phyloP scores from a whole-genome alignment of 2,797 vertebrate species.

The Moxostoma hubbsi region DNA sequence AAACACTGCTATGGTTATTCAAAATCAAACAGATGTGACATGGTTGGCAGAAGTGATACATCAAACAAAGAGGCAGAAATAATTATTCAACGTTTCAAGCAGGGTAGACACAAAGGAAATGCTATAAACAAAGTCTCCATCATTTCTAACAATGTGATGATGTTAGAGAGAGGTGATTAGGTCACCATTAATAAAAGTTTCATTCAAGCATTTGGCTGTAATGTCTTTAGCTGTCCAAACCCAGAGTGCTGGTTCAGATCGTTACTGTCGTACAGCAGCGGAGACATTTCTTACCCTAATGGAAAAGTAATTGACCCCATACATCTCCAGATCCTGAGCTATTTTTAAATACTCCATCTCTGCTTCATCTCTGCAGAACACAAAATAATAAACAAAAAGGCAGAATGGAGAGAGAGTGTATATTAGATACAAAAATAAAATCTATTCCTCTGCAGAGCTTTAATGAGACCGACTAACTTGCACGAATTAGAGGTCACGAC shows the following conservation, averaged over 20 bases:
- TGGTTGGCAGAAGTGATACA: background rate
- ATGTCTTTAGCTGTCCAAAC: background rate
- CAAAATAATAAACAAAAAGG: slow-evolving; percentile 44
- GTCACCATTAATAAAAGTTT: slow-evolving; percentile 24
- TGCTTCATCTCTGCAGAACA: slow-evolving; percentile 88
- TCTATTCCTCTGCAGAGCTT: slow-evolving; percentile 25
- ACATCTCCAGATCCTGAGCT: slow-evolving; percentile 98
- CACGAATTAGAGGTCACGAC: slow-evolving; percentile 15
- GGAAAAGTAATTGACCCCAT: slow-evolving; percentile 94
- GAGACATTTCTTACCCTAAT: slow-evolving; percentile 85
- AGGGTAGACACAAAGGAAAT: background rate
- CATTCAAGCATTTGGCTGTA: background rate
- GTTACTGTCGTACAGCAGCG: background rate
- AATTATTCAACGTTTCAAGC: background rate
- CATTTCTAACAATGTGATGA: background rate
- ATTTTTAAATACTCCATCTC: slow-evolving; percentile 99
- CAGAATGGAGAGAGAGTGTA: slow-evolving; percentile 47
- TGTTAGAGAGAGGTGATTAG: background rate
- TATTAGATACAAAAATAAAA: slow-evolving; percentile 36
- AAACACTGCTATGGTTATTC: background rate
- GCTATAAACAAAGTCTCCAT: background rate
- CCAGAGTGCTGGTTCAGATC: background rate
- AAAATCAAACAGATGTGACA: background rate
- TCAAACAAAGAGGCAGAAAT: slow-evolving; percentile 2
- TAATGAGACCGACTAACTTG: slow-evolving; percentile 39